A percentile compares a stretch with the other conserved stretches of the same genome.
Conservation (phyloP, 2,113 vertebrate species). For the Actenoides hombroni region DNA sequence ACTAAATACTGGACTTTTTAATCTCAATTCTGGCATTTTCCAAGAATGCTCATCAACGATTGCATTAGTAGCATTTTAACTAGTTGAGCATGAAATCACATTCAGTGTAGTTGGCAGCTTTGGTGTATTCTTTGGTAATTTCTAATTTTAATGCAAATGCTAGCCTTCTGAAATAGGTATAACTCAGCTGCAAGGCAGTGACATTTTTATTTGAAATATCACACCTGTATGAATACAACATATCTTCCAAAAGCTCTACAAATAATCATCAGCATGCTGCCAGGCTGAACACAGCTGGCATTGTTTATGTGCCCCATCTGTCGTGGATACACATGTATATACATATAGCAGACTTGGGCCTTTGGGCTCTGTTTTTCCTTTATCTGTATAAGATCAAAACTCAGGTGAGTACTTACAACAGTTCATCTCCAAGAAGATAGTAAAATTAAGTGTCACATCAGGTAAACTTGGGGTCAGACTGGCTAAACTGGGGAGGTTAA, state of each 20-base stretch:
- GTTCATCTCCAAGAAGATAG: not conserved
- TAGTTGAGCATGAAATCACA: not conserved
- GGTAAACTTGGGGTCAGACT: not conserved
- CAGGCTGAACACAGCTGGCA: not conserved
- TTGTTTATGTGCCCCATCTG: not conserved
- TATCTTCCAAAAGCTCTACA: not conserved
- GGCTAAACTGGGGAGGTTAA: not conserved
- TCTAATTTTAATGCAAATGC: not conserved
- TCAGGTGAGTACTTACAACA: not conserved
- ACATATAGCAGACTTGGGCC: fast-evolving
- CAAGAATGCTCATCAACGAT: not conserved
- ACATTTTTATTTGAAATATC: not conserved
- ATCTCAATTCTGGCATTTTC: not conserved
- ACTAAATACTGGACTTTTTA: not conserved
- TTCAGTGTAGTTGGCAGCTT: not conserved
- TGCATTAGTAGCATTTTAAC: not conserved
- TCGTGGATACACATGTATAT: not conserved
- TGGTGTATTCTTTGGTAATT: not conserved
- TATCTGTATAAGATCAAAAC: not conserved
- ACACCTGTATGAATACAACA: not conserved
- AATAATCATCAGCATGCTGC: not conserved
- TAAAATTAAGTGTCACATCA: not conserved
- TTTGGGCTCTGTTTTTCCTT: not conserved
- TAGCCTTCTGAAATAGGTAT: not conserved
- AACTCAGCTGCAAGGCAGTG: not conserved